Evolutionary conservation across 2,113 vertebrate species (phyloP), one percentile per base, ranked within the genome.

Genomic region (Bufo bufo): DNA sequence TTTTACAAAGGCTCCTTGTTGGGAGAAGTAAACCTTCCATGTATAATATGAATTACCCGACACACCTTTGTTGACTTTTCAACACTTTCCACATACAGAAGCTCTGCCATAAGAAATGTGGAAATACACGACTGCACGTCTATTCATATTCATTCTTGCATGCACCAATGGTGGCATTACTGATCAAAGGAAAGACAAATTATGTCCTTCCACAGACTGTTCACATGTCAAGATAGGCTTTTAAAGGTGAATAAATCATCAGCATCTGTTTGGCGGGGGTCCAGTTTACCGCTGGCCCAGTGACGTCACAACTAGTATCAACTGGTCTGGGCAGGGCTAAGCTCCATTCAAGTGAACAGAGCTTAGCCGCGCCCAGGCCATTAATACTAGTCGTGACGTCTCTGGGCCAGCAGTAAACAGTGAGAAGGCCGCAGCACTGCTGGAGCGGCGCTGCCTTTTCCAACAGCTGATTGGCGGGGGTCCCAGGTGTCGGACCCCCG

Each of bases 51-150:
- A 65, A 20, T 20, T 45, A 65, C 6, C 58, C 9, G 7, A 52
- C 81, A 83, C 81, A 66, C 81, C 81, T 83, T 83, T 83, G 23
- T 83, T 66, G 47, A 69, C 19, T 20, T n/a, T 61, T 13, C 17
- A 4, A 20, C 47, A 66, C 23, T 47, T 82, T 63, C 19, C 17
- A 19, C 47, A 82, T 47, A 82, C 33, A 69, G 81, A 65, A 65
- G 45, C 5, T 79, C 4, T 10, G 23, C 69, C 69, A 56, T 16
- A 14, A 52, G 12, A 2, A 11, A 1, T 20, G 47, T 10, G 75
- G 75, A n/a, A 52, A 77, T n/a, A 20, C 16, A 56, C 47, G 14
- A 33, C 52, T 58, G 49, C 19, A 58, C 13, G 0, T 56, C 9
- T n/a, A 12, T 77, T 52, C 19, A 77, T 45, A 74, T 19, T 45